These are phyloP conservation scores for Heliconius melpomene DNA, from an alignment of 1,140 invertebrate genomes.

Conservation along the genomic window DNA sequence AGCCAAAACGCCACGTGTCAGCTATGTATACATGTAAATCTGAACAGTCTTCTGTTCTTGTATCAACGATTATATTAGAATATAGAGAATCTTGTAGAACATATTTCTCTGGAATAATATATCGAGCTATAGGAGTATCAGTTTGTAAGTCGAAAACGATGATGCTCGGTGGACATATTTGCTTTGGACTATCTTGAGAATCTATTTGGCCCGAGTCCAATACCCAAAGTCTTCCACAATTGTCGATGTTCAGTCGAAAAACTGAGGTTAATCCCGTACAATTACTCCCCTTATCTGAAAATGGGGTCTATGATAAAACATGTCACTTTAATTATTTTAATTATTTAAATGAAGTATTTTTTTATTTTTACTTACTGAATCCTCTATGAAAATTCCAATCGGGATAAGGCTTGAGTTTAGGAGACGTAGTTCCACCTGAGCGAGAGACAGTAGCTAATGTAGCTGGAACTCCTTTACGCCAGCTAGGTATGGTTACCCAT, in stretches of 20 bases:
- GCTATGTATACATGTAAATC: conserved; percentile 86
- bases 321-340: too few species aligned
- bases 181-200: conserved; percentile 79
- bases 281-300: conserved; percentile 65
- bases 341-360: neutral
- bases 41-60: conserved; percentile 83
- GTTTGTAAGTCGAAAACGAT: conserved; percentile 87
- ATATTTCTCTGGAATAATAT: conserved; percentile 84
- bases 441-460: conserved; percentile 84
- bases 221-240: conserved; percentile 87
- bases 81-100: conserved; percentile 87
- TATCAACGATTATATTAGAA: conserved; percentile 87
- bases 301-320: neutral
- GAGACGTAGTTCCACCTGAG: conserved; percentile 81
- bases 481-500: conserved; percentile 88
- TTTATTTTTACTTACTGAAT: conserved; percentile 71
- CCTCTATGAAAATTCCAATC: conserved; percentile 86
- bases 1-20: conserved; percentile 89
- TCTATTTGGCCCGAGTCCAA: conserved; percentile 88
- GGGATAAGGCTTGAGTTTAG: conserved; percentile 86
- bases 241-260: conserved; percentile 87
- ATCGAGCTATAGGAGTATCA: conserved; percentile 83
- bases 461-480: conserved; percentile 89
- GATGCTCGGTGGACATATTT: conserved; percentile 88
- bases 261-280: conserved; percentile 88